Base-by-base conservation (phyloP, 2,888 invertebrate genomes). In the Hypomecis punctinalis region DNA sequence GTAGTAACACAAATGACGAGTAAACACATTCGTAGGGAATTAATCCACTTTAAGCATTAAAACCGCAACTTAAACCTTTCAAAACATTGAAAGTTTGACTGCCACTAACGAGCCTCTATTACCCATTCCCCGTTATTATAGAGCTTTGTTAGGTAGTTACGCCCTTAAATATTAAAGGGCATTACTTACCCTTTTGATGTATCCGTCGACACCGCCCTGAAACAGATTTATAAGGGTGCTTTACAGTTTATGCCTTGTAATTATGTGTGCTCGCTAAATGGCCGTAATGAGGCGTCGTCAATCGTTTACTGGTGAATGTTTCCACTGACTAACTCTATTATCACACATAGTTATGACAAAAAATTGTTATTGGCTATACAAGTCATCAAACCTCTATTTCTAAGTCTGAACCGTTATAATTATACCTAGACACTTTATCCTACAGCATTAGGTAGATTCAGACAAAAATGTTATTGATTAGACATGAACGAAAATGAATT, bases 221-320 rank as follows among this genome's bases (percentile, higher is more conserved):
- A 65, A 66, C 68, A 67, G 66, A 73, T 71, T 73, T 64, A 63
- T 49, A 67, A 57, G 45, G 54, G 67, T 54, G 63, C 55, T 48
- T 55, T 51, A 45, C 49, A 55, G 62, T 67, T 64, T 57, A 59
- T 67, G 58, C 71, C 59, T 57, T 73, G 69, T 73, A 71, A 73
- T 71, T 70, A 68, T 58, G 66, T 48, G 62, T 62, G 54, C 60
- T 64, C 54, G 58, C 48, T 67, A 59, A 69, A 69, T 60, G 54
- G 51, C 43, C 47, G 43, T 61, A 69, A 71, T 67, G 23, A 45
- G 53, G 53, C 48, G 36, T 37, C 55, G 23, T 57, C 45, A 54
- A 63, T 48, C 53, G 48, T 63, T 66, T 63, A 54, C 51, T 43
- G 56, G 35, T 42, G 62, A 37, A 47, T 48, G 70, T 70, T 66